phyloP scores from a whole-genome alignment of 2,113 vertebrate species.

The Dicentrarchus labrax region DNA sequence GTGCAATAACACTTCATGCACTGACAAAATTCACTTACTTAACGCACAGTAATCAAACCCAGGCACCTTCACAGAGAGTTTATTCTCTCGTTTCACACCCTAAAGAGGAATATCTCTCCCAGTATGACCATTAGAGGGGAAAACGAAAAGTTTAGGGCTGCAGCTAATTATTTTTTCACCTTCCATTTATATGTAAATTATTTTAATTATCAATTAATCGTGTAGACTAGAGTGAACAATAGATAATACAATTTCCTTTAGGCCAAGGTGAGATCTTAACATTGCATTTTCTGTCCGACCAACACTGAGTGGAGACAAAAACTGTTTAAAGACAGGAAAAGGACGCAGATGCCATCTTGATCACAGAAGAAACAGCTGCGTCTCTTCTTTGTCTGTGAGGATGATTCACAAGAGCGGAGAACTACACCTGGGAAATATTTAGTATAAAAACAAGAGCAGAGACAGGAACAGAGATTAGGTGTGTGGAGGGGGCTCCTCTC shows the following conservation, averaged over 20 bases:
- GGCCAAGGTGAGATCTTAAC: not conserved
- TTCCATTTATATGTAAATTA: not conserved
- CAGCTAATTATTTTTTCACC: not conserved
- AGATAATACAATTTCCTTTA: not conserved
- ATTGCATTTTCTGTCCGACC: not conserved
- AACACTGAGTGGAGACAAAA: not conserved
- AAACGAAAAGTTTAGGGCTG: not conserved
- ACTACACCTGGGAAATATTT: slow-evolving; percentile 50
- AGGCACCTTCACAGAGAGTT: not conserved
- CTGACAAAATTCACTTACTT: not conserved
- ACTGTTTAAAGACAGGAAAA: slow-evolving; percentile 15
- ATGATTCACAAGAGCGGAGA: slow-evolving; percentile 47
- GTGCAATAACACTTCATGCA: not conserved
- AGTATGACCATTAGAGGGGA: not conserved
- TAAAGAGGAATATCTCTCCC: not conserved
- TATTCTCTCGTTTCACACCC: not conserved
- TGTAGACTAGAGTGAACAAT: not conserved
- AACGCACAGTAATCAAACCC: not conserved
- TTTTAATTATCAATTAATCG: not conserved
- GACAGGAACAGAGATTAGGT: slow-evolving; percentile 48
- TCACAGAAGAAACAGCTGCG: slow-evolving; percentile 54
- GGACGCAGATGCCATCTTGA: slow-evolving; percentile 30
- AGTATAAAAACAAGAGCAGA: slow-evolving; percentile 57
- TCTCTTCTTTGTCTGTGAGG: slow-evolving; percentile 24
- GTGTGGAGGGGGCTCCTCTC: slow-evolving; percentile 42